Evolutionary conservation across 2,888 invertebrate species (phyloP), one percentile per base, ranked within the genome.

Genomic region (Troides aeacus): DNA sequence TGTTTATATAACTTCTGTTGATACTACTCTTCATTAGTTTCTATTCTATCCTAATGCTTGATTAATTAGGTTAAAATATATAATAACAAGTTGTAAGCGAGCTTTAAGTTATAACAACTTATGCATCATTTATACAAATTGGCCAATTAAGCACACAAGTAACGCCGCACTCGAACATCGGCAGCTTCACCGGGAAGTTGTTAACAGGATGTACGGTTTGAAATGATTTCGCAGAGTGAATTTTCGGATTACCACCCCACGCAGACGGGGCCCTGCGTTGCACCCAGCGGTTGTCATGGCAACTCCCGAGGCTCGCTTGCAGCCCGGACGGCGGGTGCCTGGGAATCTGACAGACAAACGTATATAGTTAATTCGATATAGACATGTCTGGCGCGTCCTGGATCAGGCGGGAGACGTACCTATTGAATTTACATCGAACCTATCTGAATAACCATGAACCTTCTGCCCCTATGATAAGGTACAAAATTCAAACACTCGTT

Each of bases 231-330:
- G 60, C 57, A n/a, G 69, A 69, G 61, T 53, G 64, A 57, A 65
- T 69, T 69, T 69, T 62, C 68, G 65, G 62, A 65, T 69, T 69
- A 69, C 65, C 61, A 42, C 64, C 64, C 65, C 62, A 60, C 53
- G 18, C 61, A 69, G 69, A 69, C 69, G 30, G 61, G 56, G 69
- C 42, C 61, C 24, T 21, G 61, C 15, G 65, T 61, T 69, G 64
- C 64, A 69, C 57, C 64, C 69, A 18, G 58, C 57, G 17, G 61
- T 61, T 30, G 57, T 23, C 24, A 59, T 67, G 24, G 53, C 39
- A 56, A 69, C 64, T n/a, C 56, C 69, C 59, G 60, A 60, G 60
- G 64, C 60, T 64, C 56, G 61, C 57, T 66, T 61, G 61, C 69
- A 69, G 62, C 69, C 46, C 59, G 64, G 57, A 5, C 57, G 57